phyloP scores from a whole-genome alignment of 2,113 vertebrate species.

The Pangasianodon gigas region DNA sequence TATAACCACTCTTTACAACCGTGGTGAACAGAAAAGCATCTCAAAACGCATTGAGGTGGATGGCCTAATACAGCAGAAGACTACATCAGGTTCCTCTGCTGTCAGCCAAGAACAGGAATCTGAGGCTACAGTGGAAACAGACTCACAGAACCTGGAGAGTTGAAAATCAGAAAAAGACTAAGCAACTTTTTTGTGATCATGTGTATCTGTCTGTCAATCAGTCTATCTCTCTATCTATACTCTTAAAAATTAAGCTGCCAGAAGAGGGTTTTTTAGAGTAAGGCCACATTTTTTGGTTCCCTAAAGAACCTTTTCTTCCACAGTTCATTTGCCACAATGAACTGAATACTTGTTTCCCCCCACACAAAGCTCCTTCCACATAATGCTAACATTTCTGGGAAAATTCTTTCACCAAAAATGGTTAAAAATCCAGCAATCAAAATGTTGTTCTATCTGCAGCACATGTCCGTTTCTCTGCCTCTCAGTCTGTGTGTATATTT shows the following conservation, averaged over 20 bases:
- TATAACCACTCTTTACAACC: not conserved
- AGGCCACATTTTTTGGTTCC: not conserved
- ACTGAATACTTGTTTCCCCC: not conserved
- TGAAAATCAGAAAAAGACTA: not conserved
- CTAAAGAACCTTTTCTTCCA: not conserved
- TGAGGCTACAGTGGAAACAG: not conserved
- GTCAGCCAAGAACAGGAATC: not conserved
- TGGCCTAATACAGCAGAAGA: not conserved
- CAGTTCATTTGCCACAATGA: not conserved
- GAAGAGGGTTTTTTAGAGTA: not conserved
- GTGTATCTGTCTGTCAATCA: not conserved
- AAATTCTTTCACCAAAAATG: not conserved
- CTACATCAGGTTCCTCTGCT: not conserved
- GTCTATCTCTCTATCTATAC: not conserved
- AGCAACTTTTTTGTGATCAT: not conserved
- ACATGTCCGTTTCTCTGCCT: not conserved
- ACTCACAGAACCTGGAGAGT: not conserved
- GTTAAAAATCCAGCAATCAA: not conserved
- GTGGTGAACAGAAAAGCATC: not conserved
- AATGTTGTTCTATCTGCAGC: not conserved
- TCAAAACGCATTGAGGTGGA: not conserved
- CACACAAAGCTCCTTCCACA: not conserved
- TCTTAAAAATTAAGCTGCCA: not conserved
- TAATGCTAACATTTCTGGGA: not conserved
- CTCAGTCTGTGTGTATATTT: not conserved